Conservation (phyloP, 2,888 invertebrate genomes). For the Anthrax anthrax region DNA sequence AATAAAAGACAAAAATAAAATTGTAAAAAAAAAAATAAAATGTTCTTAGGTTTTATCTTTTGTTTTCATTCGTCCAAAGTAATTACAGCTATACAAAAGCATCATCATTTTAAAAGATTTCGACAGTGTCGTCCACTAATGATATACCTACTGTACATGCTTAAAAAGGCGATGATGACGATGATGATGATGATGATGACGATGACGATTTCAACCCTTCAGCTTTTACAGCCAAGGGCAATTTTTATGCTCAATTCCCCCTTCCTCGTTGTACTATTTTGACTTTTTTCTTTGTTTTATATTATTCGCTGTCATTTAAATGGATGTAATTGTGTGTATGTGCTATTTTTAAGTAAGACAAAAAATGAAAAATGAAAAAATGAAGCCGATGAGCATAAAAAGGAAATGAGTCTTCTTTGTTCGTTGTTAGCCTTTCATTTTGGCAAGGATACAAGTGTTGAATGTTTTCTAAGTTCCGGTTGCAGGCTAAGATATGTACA, state of each 20-base stretch:
- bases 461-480: background rate
- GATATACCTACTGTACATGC: background rate
- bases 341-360: background rate
- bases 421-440: constrained; percentile 7
- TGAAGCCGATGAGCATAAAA: background rate
- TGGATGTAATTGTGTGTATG: background rate
- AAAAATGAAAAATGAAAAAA: background rate
- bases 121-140: background rate
- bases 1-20: too few species aligned
- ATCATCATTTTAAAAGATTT: too few species aligned
- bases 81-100: too few species aligned
- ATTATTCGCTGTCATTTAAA: constrained; percentile 2
- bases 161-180: background rate
- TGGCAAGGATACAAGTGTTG: constrained; percentile 8
- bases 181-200: background rate
- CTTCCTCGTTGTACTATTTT: too few species aligned
- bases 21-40: too few species aligned
- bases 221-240: background rate
- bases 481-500: background rate
- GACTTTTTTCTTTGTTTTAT: background rate
- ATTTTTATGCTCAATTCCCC: constrained; percentile 3
- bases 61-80: background rate
- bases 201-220: background rate
- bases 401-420: constrained; percentile 1
- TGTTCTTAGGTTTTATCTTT: too few species aligned